phyloP scores from a whole-genome alignment of 2,888 invertebrate species.

The Hirudinaria manillensis region DNA sequence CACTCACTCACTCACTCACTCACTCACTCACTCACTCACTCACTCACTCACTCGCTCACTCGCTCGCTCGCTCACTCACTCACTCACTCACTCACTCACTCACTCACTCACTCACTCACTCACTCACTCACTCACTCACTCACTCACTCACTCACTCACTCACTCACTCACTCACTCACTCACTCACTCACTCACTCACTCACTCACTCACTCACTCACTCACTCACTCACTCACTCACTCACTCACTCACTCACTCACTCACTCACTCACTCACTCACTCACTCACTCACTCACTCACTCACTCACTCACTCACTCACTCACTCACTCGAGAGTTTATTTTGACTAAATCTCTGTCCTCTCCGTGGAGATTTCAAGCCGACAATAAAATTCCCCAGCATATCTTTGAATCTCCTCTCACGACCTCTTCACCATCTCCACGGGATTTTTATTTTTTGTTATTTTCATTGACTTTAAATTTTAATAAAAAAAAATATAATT shows the following conservation, averaged over 20 bases:
- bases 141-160: constrained; percentile 7
- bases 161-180: constrained; percentile 6
- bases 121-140: constrained; percentile 12
- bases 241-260: constrained; percentile 26
- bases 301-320: constrained; percentile 16
- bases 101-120: constrained; percentile 17
- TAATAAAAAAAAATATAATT: too few species aligned
- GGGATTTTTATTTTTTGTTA: too few species aligned
- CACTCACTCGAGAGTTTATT: not conserved
- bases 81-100: constrained; percentile 26
- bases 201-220: constrained; percentile 26
- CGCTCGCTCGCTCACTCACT: constrained; percentile 22
- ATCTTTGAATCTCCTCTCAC: too few species aligned
- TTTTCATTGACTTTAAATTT: too few species aligned
- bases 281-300: constrained; percentile 24
- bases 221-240: constrained; percentile 26
- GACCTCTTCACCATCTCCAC: too few species aligned
- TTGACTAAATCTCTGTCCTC: too few species aligned
- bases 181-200: constrained; percentile 24
- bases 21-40: constrained; percentile 26
- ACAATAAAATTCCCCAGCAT: too few species aligned
- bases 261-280: constrained; percentile 26
- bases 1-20: constrained; percentile 26
- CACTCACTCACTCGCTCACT: constrained; percentile 25
- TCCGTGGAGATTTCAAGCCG: too few species aligned